Conservation (phyloP, 1,140 invertebrate genomes). For the Dreissena rostriformis region DNA sequence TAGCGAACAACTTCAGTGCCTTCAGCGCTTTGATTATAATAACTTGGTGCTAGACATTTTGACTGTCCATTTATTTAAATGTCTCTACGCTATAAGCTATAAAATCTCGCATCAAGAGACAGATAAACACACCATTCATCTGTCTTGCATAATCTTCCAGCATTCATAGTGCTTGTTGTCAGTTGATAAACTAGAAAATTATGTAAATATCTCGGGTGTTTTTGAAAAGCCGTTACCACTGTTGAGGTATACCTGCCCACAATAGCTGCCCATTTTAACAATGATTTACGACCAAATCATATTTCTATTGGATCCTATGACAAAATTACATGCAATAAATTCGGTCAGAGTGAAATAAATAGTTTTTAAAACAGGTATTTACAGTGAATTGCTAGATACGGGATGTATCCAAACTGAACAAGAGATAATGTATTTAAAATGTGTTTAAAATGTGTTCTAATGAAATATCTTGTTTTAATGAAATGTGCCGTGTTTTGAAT, state of each 20-base stretch:
- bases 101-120: not conserved
- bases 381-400: not conserved
- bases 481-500: not conserved
- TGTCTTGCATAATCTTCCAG: not conserved
- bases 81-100: not conserved
- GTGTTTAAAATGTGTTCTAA: not conserved
- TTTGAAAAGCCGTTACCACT: not conserved
- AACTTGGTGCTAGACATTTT: no score
- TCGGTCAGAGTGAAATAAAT: not conserved
- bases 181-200: not conserved
- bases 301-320: not conserved
- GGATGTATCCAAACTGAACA: not conserved
- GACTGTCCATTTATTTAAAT: not conserved
- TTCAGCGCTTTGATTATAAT: no score
- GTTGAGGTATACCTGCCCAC: not conserved
- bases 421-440: not conserved
- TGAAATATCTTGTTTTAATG: not conserved
- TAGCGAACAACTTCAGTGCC: no score
- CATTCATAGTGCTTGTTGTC: not conserved
- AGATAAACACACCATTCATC: not conserved
- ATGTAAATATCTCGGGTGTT: not conserved
- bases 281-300: constrained; percentile 8
- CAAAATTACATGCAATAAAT: not conserved
- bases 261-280: not conserved
- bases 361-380: not conserved